phyloP scores from a whole-genome alignment of 2,113 vertebrate genomes.

The Hippocampus mohnikei region DNA sequence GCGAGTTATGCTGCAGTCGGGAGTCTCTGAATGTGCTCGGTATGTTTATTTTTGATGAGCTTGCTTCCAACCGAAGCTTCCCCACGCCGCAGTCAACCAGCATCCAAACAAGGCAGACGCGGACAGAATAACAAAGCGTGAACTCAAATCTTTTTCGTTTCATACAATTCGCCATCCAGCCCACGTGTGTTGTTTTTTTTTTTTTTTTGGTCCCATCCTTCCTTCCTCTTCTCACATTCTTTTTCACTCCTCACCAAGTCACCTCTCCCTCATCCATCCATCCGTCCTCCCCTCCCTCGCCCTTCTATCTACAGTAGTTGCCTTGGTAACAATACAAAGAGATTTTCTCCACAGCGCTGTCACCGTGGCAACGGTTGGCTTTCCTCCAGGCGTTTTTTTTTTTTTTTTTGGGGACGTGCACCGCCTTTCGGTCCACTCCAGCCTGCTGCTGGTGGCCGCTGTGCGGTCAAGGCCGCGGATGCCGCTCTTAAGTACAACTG shows the following conservation, averaged over 20 bases:
- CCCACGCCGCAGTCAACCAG: constrained; percentile 46
- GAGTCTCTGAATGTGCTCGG: constrained; percentile 50
- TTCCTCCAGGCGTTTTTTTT: constrained; percentile 63
- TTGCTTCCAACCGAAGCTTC: constrained; percentile 51
- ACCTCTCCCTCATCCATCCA: constrained; percentile 13
- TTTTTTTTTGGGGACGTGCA: constrained; percentile 48
- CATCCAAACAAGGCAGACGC: constrained; percentile 42
- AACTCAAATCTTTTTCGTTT: constrained; percentile 16
- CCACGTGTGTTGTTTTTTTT: constrained; percentile 7
- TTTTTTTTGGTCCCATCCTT: background rate
- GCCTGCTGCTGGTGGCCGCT: constrained; percentile 23
- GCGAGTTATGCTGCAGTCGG: background rate
- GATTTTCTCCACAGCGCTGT: constrained; percentile 64
- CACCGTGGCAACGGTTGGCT: constrained; percentile 70
- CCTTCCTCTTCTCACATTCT: constrained; percentile 4
- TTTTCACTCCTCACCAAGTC: constrained; percentile 3
- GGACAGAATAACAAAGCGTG: constrained; percentile 26
- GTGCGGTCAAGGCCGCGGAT: constrained; percentile 6
- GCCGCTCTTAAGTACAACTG: constrained; percentile 13
- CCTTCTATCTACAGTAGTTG: constrained; percentile 61
- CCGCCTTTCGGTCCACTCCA: constrained; percentile 38
- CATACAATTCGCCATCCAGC: constrained; percentile 11
- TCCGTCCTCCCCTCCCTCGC: constrained; percentile 12
- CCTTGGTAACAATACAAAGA: constrained; percentile 75
- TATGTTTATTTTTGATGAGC: constrained; percentile 64